These are phyloP conservation scores for Drosophila miranda DNA, from an alignment of 1,140 invertebrate genomes.

Conservation along the genomic window DNA sequence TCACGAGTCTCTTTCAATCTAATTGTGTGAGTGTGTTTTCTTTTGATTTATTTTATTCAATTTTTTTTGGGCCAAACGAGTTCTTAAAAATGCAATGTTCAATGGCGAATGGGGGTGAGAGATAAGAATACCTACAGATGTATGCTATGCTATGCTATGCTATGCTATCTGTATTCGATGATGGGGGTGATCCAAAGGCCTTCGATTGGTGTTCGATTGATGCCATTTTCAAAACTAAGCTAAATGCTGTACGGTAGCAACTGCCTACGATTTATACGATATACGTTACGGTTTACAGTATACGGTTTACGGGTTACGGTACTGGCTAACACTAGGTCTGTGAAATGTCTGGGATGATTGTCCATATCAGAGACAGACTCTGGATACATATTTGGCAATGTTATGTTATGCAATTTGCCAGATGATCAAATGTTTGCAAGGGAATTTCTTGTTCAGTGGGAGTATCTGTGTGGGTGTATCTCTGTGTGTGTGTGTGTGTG, in stretches of 20 bases:
- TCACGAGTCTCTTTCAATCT: constrained; percentile 32
- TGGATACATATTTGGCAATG: background rate
- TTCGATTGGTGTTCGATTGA: constrained; percentile 20
- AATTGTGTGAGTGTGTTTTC: constrained; percentile 11
- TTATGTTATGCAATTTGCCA: background rate
- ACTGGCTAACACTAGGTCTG: constrained; percentile 18
- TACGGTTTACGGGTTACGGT: background rate
- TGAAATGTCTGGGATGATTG: constrained; percentile 6
- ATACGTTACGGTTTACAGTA: no score
- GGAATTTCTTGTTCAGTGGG: constrained; percentile 18
- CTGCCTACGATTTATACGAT: constrained; percentile 27
- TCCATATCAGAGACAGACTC: no score
- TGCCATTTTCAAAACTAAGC: constrained; percentile 25
- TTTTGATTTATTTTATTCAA: no score
- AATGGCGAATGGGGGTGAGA: no score
- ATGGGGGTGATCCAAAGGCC: constrained; percentile 9
- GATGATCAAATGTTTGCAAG: constrained; percentile 8
- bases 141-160: no score
- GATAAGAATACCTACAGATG: no score
- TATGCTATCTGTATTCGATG: constrained; percentile 17
- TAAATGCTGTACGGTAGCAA: constrained; percentile 31
- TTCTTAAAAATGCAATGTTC: constrained; percentile 19
- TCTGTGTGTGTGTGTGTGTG: constrained; percentile 22
- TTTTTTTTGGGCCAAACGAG: constrained; percentile 6
- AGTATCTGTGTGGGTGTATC: constrained; percentile 25